These are phyloP conservation scores for Litoditis marina DNA, from an alignment of 2,888 invertebrate species.

Conservation along the genomic window DNA sequence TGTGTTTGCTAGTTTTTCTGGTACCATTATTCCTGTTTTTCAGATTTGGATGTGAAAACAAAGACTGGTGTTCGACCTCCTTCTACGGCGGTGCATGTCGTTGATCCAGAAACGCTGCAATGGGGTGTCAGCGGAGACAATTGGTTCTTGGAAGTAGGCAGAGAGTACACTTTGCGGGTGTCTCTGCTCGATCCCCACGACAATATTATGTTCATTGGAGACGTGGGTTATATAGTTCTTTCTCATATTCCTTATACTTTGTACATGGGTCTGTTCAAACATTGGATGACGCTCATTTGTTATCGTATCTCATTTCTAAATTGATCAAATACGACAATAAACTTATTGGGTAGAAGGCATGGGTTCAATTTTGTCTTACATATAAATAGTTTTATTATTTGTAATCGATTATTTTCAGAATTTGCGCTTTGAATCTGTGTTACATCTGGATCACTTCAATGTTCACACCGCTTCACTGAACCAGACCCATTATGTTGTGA, in stretches of 20 bases:
- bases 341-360: no score
- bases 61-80: slow-evolving; percentile 63
- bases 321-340: no score
- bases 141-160: slow-evolving; percentile 73
- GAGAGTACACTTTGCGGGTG: slow-evolving; percentile 40
- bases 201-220: slow-evolving; percentile 50
- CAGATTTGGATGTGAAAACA: slow-evolving; percentile 66
- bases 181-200: slow-evolving; percentile 45
- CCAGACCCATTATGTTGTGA: slow-evolving; percentile 47
- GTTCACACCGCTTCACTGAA: slow-evolving; percentile 39
- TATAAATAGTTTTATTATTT: no score
- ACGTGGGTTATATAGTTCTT: slow-evolving; percentile 30
- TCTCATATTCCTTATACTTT: neutral
- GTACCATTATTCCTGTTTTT: no score
- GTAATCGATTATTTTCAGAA: no score
- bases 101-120: slow-evolving; percentile 67
- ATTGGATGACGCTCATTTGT: no score
- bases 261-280: no score
- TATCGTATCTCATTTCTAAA: no score
- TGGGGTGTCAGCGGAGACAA: slow-evolving; percentile 73
- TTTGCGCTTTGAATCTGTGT: slow-evolving; percentile 38
- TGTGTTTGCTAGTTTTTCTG: neutral
- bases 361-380: no score
- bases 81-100: slow-evolving; percentile 72
- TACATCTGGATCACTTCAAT: slow-evolving; percentile 34